A percentile compares a stretch with the other conserved stretches of the same genome.
These are phyloP conservation scores for Myrmecophaga tridactyla DNA, from an alignment of 2,113 vertebrate species.

Conservation along the genomic window DNA sequence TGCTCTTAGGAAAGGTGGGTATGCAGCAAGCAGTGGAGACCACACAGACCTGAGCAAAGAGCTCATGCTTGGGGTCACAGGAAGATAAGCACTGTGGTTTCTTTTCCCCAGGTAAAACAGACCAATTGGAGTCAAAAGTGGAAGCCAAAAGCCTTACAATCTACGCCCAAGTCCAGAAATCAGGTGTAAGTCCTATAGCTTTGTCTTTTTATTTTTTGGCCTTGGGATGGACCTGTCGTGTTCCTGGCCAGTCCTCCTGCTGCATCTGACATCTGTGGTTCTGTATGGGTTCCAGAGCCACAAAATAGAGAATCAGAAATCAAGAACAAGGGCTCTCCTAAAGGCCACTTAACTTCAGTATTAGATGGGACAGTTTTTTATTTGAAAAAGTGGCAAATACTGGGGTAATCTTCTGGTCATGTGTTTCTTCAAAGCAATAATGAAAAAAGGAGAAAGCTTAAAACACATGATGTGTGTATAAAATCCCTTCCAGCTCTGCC, in stretches of 20 bases:
- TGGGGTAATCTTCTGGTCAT: neutral
- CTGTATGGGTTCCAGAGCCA: neutral
- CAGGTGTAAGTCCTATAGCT: constrained; percentile 66
- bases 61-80: neutral
- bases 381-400: constrained; percentile 16
- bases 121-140: neutral
- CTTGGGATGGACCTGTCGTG: neutral
- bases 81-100: constrained; percentile 25
- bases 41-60: neutral
- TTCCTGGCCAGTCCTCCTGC: neutral
- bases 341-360: neutral
- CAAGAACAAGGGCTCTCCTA: neutral
- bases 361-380: neutral
- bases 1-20: neutral
- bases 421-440: neutral
- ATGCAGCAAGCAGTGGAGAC: neutral
- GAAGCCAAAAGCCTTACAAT: constrained; percentile 63
- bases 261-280: neutral
- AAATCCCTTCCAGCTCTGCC: neutral
- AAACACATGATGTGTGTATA: rapidly evolving
- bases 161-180: constrained; percentile 71
- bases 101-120: constrained; percentile 56
- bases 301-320: constrained; percentile 8
- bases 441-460: neutral
- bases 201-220: neutral